phyloP scores from a whole-genome alignment of 2,888 invertebrate species.

The Leptogaster cylindrica region DNA sequence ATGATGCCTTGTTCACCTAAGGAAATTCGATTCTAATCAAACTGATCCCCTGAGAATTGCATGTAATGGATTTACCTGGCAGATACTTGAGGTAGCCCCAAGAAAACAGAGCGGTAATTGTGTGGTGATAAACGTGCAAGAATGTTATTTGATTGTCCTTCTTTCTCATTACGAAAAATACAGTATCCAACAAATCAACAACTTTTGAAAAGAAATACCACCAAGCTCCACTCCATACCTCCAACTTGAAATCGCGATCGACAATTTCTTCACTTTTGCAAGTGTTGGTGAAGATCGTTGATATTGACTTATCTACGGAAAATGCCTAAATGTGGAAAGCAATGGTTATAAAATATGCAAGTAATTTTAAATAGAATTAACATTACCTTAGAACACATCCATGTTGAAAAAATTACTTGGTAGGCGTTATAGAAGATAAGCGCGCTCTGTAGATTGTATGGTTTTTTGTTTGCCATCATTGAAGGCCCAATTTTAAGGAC shows the following conservation, averaged over 20 bases:
- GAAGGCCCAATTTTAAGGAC: conserved; percentile 77
- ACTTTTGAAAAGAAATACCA: conserved; percentile 83
- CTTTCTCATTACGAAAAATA: conserved; percentile 89
- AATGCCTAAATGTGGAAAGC: conserved; percentile 61
- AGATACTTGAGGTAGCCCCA: conserved; percentile 82
- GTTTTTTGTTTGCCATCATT: conserved; percentile 76
- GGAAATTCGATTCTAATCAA: too few species aligned
- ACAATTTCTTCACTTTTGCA: conserved; percentile 30
- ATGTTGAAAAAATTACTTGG: conserved; percentile 85
- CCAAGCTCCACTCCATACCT: conserved; percentile 67
- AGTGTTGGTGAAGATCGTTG: conserved; percentile 65
- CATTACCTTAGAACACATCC: conserved; percentile 64
- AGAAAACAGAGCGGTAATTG: conserved; percentile 77
- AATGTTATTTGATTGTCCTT: conserved; percentile 88
- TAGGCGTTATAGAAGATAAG: conserved; percentile 84
- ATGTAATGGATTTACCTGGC: conserved; percentile 73
- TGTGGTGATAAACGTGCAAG: conserved; percentile 89
- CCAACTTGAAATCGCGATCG: conserved; percentile 50
- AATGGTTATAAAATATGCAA: not conserved
- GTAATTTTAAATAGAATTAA: not conserved
- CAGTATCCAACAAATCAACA: conserved; percentile 78
- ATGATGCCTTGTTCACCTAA: conserved; percentile 64
- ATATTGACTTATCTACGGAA: conserved; percentile 63
- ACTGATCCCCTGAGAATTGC: too few species aligned
- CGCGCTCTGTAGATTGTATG: conserved; percentile 74